Evolutionary conservation across 1,140 invertebrate genomes (phyloP).

Genomic region (Monomorium pharaonis): DNA sequence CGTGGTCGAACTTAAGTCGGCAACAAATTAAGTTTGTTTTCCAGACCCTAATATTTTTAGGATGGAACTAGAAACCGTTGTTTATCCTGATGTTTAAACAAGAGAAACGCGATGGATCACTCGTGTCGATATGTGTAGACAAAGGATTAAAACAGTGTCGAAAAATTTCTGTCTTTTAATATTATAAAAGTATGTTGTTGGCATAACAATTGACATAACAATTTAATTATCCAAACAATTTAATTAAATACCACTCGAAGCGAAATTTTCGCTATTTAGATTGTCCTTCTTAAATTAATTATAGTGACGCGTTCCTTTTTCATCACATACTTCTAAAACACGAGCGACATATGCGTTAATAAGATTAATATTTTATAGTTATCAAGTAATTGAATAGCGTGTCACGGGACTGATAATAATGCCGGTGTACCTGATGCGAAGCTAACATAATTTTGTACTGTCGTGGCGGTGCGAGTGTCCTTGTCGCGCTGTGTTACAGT

Average conservation of each 20-base stretch:
- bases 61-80: no score
- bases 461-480: slow-evolving; percentile 40
- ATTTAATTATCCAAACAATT: neutral
- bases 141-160: neutral
- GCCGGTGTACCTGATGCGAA: slow-evolving; percentile 43
- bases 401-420: slow-evolving; percentile 26
- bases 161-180: neutral
- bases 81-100: no score
- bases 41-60: no score
- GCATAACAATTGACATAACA: neutral
- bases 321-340: neutral
- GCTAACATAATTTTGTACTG: slow-evolving; percentile 54
- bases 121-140: neutral
- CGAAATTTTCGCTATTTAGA: neutral
- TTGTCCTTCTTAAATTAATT: neutral
- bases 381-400: neutral
- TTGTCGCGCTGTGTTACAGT: slow-evolving; percentile 39
- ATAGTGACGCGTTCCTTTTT: neutral
- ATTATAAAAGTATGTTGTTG: neutral
- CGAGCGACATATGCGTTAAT: neutral
- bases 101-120: no score
- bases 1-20: no score
- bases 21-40: no score
- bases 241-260: no score
- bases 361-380: slow-evolving; percentile 32